Conservation (phyloP, 2,888 invertebrate genomes). For the Rotaria socialis region DNA sequence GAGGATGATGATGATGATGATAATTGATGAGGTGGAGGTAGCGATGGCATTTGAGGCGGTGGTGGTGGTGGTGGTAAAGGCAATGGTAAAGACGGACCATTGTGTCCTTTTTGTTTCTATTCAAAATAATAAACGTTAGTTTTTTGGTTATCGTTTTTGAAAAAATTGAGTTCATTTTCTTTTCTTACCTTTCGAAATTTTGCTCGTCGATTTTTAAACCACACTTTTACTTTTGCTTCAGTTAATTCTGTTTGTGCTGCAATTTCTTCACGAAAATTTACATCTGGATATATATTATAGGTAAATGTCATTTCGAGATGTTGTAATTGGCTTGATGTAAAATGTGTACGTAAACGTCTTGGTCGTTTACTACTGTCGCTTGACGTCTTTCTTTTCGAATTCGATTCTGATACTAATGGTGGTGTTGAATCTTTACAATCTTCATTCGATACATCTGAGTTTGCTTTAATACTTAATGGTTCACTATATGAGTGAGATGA, state of each 20-base stretch:
- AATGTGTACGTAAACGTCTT: constrained; percentile 29
- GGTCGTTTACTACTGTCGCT: neutral
- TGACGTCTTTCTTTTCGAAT: neutral
- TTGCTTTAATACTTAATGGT: neutral
- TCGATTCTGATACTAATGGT: neutral
- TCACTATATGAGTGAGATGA: neutral
- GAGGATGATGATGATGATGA: too few species aligned
- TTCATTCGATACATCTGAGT: neutral
- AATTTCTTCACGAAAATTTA: constrained; percentile 6
- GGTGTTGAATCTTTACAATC: neutral
- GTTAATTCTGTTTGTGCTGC: constrained; percentile 11
- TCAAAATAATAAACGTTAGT: neutral
- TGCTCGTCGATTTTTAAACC: constrained; percentile 37
- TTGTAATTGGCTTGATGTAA: constrained; percentile 20
- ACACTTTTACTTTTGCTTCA: constrained; percentile 35
- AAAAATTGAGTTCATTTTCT: too few species aligned
- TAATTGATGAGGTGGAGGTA: too few species aligned
- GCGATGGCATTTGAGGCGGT: neutral
- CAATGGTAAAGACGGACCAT: neutral
- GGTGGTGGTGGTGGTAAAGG: neutral
- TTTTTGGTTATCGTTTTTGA: too few species aligned
- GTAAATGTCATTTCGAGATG: constrained; percentile 28
- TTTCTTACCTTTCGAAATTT: neutral
- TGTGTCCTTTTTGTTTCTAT: neutral
- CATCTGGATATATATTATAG: constrained; percentile 32